These are phyloP conservation scores for Biston stratarius DNA, from an alignment of 2,888 invertebrate genomes.

Conservation along the genomic window DNA sequence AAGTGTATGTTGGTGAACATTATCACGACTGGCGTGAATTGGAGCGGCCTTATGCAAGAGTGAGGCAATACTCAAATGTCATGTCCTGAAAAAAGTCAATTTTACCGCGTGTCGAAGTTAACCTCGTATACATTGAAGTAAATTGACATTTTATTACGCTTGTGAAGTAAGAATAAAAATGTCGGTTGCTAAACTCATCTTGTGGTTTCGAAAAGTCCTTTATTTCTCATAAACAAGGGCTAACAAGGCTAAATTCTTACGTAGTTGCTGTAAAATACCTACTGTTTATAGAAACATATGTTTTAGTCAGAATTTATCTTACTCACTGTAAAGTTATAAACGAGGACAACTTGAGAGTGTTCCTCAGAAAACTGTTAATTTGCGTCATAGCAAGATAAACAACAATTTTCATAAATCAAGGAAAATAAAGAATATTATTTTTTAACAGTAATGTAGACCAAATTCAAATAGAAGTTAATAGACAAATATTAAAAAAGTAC, in stretches of 20 bases:
- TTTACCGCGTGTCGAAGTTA: constrained; percentile 42
- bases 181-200: constrained; percentile 20
- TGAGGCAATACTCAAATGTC: constrained; percentile 56
- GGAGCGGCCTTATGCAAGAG: constrained; percentile 56
- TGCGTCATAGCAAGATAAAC: not conserved
- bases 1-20: constrained; percentile 53
- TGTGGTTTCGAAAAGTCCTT: constrained; percentile 39
- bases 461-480: too few species aligned
- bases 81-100: constrained; percentile 52
- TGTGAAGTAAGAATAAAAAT: constrained; percentile 19
- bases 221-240: not conserved
- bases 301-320: constrained; percentile 7
- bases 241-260: constrained; percentile 7
- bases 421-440: too few species aligned
- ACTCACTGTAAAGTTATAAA: constrained; percentile 3
- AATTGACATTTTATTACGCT: constrained; percentile 47
- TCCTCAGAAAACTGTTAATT: not conserved
- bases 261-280: not conserved
- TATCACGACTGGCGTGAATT: constrained; percentile 55
- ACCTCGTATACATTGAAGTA: constrained; percentile 36
- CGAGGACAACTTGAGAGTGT: not conserved
- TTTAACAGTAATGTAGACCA: too few species aligned
- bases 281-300: not conserved
- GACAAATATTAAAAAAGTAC: too few species aligned
- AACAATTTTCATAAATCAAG: not conserved